phyloP scores from a whole-genome alignment of 2,113 vertebrate species.

The Takifugu flavidus region DNA sequence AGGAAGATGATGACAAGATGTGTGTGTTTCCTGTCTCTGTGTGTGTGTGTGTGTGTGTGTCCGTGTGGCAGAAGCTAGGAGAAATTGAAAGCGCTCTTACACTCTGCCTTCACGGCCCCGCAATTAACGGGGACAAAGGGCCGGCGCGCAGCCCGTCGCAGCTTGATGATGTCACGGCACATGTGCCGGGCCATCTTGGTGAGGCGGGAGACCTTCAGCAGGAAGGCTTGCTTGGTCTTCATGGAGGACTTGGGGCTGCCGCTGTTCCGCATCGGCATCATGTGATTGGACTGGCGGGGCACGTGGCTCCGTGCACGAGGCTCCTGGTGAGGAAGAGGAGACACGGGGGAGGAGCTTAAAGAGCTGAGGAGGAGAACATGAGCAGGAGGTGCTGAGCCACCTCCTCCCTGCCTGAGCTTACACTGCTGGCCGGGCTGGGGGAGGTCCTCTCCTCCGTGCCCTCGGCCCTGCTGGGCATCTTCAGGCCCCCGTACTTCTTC shows the following conservation, averaged over 20 bases:
- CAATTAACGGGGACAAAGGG: slow-evolving; percentile 99
- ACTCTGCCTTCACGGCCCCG: slow-evolving; percentile 99
- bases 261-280: slow-evolving; percentile 88
- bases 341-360: not conserved
- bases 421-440: slow-evolving; percentile 82
- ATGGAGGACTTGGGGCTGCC: slow-evolving; percentile 94
- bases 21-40: slow-evolving; percentile 26
- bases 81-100: slow-evolving; percentile 99
- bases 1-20: slow-evolving; percentile 32
- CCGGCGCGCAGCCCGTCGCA: slow-evolving; percentile 93
- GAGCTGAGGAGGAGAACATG: no score
- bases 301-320: slow-evolving; percentile 82
- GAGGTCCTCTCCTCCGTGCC: slow-evolving; percentile 83
- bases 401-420: slow-evolving; percentile 51
- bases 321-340: slow-evolving; percentile 70
- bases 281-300: slow-evolving; percentile 88
- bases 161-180: slow-evolving; percentile 94
- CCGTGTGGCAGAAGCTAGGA: slow-evolving; percentile 85
- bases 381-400: no score
- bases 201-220: slow-evolving; percentile 92
- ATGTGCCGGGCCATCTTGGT: slow-evolving; percentile 97
- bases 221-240: slow-evolving; percentile 96
- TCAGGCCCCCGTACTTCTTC: slow-evolving; percentile 97
- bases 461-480: slow-evolving; percentile 95
- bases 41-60: slow-evolving; percentile 47